A percentile compares a stretch with the other conserved stretches of the same genome.
These are phyloP conservation scores for Hemicrepidius hirtus DNA, from an alignment of 2,888 invertebrate genomes.

Conservation along the genomic window DNA sequence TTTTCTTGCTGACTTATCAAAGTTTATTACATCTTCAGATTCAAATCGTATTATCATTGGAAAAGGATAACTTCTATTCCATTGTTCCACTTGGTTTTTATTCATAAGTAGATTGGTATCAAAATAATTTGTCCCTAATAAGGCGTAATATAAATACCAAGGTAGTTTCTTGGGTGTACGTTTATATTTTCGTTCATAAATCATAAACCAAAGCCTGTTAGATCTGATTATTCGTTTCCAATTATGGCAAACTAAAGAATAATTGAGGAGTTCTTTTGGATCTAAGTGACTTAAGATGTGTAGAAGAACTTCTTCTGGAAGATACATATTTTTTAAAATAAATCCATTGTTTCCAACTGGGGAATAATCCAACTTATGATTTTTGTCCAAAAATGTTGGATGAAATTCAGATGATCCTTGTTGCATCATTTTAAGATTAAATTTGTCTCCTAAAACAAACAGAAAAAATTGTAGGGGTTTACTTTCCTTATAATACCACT, in stretches of 20 bases:
- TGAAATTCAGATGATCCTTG: neutral
- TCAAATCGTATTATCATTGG: too few species aligned
- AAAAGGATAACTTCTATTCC: too few species aligned
- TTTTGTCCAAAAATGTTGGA: neutral
- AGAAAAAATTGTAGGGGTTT: too few species aligned
- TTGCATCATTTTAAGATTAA: neutral
- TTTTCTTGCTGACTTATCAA: too few species aligned
- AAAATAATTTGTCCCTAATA: slow-evolving; percentile 68
- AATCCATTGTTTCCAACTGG: too few species aligned
- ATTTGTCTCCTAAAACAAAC: too few species aligned
- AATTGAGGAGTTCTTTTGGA: slow-evolving; percentile 63
- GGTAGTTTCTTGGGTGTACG: slow-evolving; percentile 59
- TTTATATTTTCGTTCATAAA: slow-evolving; percentile 37
- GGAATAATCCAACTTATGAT: neutral
- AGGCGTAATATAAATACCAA: slow-evolving; percentile 66
- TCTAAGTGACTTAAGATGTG: slow-evolving; percentile 66
- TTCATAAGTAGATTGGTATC: slow-evolving; percentile 70
- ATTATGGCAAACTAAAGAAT: slow-evolving; percentile 69
- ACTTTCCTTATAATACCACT: too few species aligned
- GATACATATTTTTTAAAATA: slow-evolving; percentile 54
- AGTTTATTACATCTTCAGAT: too few species aligned
- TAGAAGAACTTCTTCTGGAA: slow-evolving; percentile 71
- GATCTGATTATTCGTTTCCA: slow-evolving; percentile 69
- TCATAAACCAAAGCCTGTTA: slow-evolving; percentile 37
- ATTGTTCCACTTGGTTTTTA: slow-evolving; percentile 38